phyloP scores from a whole-genome alignment of 2,797 vertebrate species.

The Pogoniulus pusillus region DNA sequence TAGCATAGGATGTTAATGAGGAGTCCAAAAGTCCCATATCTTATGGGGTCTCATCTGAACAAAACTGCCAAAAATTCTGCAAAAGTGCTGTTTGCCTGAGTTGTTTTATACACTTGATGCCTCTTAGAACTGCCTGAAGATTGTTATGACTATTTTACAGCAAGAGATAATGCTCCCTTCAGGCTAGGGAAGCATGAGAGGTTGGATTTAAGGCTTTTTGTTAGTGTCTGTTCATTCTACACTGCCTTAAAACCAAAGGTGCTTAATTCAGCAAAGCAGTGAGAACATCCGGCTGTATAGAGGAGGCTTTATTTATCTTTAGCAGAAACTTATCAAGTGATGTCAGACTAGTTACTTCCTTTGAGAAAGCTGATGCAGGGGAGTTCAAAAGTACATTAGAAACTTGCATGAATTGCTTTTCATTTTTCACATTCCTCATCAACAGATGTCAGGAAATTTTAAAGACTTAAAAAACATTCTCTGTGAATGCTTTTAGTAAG shows the following conservation, averaged over 20 bases:
- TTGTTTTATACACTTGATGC: neutral
- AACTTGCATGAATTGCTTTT: neutral
- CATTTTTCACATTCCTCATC: neutral
- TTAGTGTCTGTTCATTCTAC: neutral
- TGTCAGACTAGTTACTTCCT: neutral
- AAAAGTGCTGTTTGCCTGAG: neutral
- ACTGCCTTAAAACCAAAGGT: neutral
- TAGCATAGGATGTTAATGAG: neutral
- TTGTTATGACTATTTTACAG: neutral
- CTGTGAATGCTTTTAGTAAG: neutral
- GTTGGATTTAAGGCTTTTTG: neutral
- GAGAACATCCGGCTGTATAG: neutral
- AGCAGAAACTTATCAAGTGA: neutral
- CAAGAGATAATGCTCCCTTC: neutral
- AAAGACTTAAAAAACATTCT: constrained; percentile 5
- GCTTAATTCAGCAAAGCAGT: neutral
- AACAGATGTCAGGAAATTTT: constrained; percentile 22
- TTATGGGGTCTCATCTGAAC: neutral
- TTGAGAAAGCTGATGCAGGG: neutral
- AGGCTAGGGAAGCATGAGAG: neutral
- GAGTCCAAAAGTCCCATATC: neutral
- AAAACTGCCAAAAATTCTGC: neutral
- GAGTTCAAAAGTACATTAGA: neutral
- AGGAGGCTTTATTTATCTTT: neutral
- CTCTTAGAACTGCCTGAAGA: neutral